Base-by-base conservation (phyloP, 35 echinoderm and acorn worm species). In the Acanthaster planci region DNA sequence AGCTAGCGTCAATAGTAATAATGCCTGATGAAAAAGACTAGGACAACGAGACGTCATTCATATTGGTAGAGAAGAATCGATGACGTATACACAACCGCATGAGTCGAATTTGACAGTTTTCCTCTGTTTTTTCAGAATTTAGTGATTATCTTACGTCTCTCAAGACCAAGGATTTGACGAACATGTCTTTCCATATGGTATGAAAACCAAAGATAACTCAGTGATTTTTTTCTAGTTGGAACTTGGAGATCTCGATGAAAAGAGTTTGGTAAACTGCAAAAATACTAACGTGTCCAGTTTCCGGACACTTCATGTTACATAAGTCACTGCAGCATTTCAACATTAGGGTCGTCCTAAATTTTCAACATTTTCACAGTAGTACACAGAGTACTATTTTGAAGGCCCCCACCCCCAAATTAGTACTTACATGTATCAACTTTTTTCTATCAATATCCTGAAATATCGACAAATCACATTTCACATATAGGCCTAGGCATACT, bases 181-280 rank as follows among this genome's bases (percentile, higher is more conserved):
- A 7, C 27, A 59, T 59, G 56, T 59, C 56, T 59, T 5, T 59
- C 56, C 56, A 59, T 59, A 26, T 59, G 56, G 56, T 59, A 59
- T 21, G 56, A n/a, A 59, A n/a, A 59, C 8, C 19, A n/a, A n/a
- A 5, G 27, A 26, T 59, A n/a, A n/a, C 5, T 59, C 18, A 22
- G 27, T n/a, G 17, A 18, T 59, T 7, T n/a, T n/a, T 7, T 59
- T n/a, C n/a, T n/a, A n/a, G n/a, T n/a, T n/a, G n/a, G n/a, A n/a
- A n/a, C n/a, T n/a, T n/a, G n/a, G n/a, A n/a, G n/a, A n/a, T n/a
- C n/a, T n/a, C n/a, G n/a, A n/a, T n/a, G n/a, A n/a, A n/a, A n/a
- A n/a, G n/a, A n/a, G n/a, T n/a, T n/a, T n/a, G n/a, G n/a, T n/a
- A n/a, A n/a, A n/a, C n/a, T n/a, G n/a, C n/a, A n/a, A n/a, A n/a